Evolutionary conservation across 1,140 invertebrate species (phyloP), one percentile per base, ranked within the genome.

Genomic region (honey bee (Apis mellifera)): DNA sequence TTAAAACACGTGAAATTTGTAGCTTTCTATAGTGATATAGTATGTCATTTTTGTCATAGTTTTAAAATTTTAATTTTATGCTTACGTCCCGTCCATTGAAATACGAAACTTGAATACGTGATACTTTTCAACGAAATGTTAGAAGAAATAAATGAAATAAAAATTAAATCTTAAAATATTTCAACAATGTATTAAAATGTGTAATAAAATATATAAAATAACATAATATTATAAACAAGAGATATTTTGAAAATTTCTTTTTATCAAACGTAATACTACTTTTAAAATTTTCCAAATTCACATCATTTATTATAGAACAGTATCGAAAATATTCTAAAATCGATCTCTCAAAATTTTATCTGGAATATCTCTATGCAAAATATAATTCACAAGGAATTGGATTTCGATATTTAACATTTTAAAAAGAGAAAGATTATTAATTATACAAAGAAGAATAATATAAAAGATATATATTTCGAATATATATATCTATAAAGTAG

Each of bases 1-100:
- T 62, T 73, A 26, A 57, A 59, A 78, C 13, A 57, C 26, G 5
- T 60, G 13, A 52, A 70, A 79, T 74, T 76, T 80, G 72, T 85
- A 84, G 60, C 23, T 42, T 59, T 32, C 59, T 65, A 78, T 84
- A 70, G 71, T 60, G 70, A 54, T 19, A 19, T 5, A 48, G 19
- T 17, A 23, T 57, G 7, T 9, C 73, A 50, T 15, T 62, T 26
- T 15, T n/a, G 2, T 62, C 60, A 23, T 23, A 55, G 84, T 66
- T 65, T 23, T 55, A 19, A 26, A 48, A 19, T 32, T 76, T 76
- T 76, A 62, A 65, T 76, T 76, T 76, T 19, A 50, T 52, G 17
- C n/a, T 50, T 23, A 19, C 48, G 3, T 55, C 7, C 70, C 21
- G 5, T 0, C 26, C 5, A 1, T 19, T 15, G 48, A 54, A 26